Percentiles rank a stretch among this genome's conserved stretches.
phyloP scores from a whole-genome alignment of 2,113 vertebrate genomes.

The Diadophis punctatus region DNA sequence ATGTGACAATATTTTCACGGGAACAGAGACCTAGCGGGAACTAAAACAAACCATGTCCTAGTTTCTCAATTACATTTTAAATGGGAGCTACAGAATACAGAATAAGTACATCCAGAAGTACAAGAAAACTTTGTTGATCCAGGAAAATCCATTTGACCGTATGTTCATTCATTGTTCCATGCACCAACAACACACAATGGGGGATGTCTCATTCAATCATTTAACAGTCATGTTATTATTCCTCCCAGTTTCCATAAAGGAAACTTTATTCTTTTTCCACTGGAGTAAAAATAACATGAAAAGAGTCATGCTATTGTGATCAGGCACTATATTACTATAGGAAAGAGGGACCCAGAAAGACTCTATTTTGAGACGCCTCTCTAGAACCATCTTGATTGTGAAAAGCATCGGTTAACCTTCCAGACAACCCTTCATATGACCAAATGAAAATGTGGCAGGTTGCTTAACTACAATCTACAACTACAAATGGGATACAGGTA shows the following conservation, averaged over 20 bases:
- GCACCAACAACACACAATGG: background rate
- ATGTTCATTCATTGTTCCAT: background rate
- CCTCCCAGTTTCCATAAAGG: background rate
- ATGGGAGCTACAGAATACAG: background rate
- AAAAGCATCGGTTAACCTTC: background rate
- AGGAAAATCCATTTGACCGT: background rate
- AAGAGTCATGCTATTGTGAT: background rate
- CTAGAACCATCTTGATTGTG: background rate
- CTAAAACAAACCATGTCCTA: background rate
- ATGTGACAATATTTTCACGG: background rate
- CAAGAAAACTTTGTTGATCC: background rate
- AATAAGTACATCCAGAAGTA: background rate
- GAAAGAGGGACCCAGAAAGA: background rate
- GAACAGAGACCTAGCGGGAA: background rate
- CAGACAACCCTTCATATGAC: background rate
- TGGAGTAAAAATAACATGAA: background rate
- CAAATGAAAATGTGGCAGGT: background rate
- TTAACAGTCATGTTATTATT: background rate
- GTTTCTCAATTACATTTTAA: background rate
- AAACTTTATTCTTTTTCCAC: background rate
- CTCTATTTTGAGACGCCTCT: background rate
- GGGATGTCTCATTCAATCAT: background rate
- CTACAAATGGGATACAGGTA: background rate
- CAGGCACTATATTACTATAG: background rate
- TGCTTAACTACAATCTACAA: background rate